Evolutionary conservation across 2,797 vertebrate genomes (phyloP), one percentile per base, ranked within the genome.

Genomic region (Manis crassicaudata): DNA sequence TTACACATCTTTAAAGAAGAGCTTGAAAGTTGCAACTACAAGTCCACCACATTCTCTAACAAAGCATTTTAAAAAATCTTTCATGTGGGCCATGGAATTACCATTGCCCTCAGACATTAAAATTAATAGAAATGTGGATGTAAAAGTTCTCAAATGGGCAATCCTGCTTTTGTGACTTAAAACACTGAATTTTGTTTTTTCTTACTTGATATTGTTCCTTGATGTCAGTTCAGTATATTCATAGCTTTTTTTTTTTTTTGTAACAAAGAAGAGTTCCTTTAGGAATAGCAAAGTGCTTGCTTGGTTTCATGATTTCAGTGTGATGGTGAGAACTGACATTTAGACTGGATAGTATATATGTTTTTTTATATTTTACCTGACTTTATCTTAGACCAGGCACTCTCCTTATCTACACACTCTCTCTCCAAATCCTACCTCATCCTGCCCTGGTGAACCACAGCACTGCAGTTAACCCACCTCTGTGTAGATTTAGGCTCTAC

Each of bases 1-100:
- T 43, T 96, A 97, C 58, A 90, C 46, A 75, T 97, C 92, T 97
- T 72, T 85, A 96, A 94, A 97, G 89, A 96, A 97, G 96, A 73
- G 92, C 95, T 92, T 3, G 0, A 96, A 97, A 25, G 17, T 88
- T 92, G 70, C 92, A 98, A 96, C 94, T 95, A 92, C 85, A 86
- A 96, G 75, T 97, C 92, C 77, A 93, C 63, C 80, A 94, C 88
- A 96, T 70, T 81, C 43, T 87, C 56, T 88, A 95, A 96, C 67
- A 90, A 65, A 89, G 46, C 84, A 92, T 90, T 97, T 98, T 94
- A 70, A 77, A 95, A 90, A 88, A 2, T 84, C 29, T 46, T 67
- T 89, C 92, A 91, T 25, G 43, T 96, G 92, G 82, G 83, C 21
- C 63, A 95, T 60, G 73, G 73, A 65, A 90, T 72, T 87, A 96